Base-by-base conservation (phyloP, 2,888 invertebrate genomes). In the Drosophila incognita region DNA sequence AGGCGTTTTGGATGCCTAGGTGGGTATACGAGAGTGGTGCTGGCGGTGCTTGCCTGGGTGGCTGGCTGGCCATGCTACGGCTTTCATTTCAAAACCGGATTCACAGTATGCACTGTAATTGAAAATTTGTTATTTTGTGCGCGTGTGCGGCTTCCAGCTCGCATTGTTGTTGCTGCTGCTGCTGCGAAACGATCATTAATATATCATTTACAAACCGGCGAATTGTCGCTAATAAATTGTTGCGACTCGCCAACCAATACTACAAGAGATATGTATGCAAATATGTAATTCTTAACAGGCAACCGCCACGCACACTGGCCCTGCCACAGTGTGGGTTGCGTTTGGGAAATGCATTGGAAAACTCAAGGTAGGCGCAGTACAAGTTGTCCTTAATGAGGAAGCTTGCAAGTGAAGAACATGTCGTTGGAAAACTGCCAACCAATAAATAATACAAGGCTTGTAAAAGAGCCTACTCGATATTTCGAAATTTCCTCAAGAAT, bases 181-280 rank as follows among this genome's bases (percentile, higher is more conserved):
- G 76, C 74, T 76, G 79, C 74, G 83, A 76, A 74, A 78, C 69
- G 70, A 71, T 88, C 90, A 83, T 87, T 87, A 90, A 88, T 90
- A 88, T 90, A 90, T 90, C 87, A 89, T 87, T 87, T 87, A 87
- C 89, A 83, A 90, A 87, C 82, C 83, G 76, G 72, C 85, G 74
- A 87, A 90, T 87, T 83, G 86, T 88, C 70, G 76, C 76, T 86
- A 86, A 88, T 88, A 87, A 87, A 87, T 87, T 86, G 90, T 79
- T 88, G 73, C 49, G 72, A 70, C 74, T 70, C 57, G 58, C 58
- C 66, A 51, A 67, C 46, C 71, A 62, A 62, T 61, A 61, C 40
- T 38, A 64, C 40, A 61, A 63, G 29, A 36, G 24, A 71, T 29
- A 63, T 27, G 33, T 33, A 49, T 68, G 67, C 51, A 66, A 65